A percentile compares a stretch with the other conserved stretches of the same genome.
phyloP scores from a whole-genome alignment of 2,888 invertebrate species.

The Acleris laterana region DNA sequence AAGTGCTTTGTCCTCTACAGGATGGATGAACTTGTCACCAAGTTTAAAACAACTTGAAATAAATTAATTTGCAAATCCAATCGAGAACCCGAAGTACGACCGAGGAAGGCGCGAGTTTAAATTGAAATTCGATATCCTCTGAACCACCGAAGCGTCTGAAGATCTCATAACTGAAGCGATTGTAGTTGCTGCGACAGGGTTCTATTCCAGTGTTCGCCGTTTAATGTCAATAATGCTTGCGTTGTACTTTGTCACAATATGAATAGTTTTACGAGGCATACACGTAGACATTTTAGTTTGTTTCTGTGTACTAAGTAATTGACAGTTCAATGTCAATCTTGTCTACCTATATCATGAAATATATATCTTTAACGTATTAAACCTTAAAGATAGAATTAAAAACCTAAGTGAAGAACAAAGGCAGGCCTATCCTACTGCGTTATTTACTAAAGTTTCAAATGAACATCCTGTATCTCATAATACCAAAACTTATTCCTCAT shows the following conservation, averaged over 20 bases:
- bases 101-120: conserved; percentile 41
- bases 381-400: no score
- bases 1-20: no score
- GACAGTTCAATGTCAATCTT: no score
- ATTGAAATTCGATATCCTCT: conserved; percentile 52
- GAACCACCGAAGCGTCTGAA: conserved; percentile 40
- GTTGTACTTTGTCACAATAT: background rate
- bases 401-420: no score
- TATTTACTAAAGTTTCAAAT: no score
- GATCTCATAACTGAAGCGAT: conserved; percentile 44
- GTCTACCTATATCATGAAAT: no score
- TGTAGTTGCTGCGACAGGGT: conserved; percentile 1
- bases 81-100: conserved; percentile 34
- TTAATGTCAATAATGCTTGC: background rate
- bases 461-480: no score
- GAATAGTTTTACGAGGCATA: background rate
- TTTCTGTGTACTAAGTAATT: background rate
- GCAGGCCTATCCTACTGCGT: no score
- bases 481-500: no score
- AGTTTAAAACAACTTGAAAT: background rate
- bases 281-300: background rate
- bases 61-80: conserved; percentile 14
- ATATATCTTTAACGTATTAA: no score
- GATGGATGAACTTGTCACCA: no score
- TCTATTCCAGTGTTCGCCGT: background rate